Conservation (phyloP, 2,888 invertebrate species). For the Phoenoteleia sp. region DNA sequence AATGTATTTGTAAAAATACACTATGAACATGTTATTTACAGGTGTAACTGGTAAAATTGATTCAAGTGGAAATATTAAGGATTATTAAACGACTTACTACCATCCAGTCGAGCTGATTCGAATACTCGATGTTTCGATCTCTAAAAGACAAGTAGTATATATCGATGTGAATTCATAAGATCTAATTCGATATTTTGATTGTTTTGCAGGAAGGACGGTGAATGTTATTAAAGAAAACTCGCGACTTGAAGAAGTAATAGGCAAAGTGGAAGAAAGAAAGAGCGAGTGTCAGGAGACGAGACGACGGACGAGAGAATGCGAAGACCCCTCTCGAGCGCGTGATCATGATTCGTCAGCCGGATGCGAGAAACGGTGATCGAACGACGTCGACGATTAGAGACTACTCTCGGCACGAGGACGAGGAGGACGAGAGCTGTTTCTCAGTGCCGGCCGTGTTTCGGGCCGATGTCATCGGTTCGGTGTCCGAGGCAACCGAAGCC, state of each 20-base stretch:
- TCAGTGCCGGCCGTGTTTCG: conserved; percentile 58
- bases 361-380: conserved; percentile 82
- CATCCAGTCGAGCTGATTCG: too few species aligned
- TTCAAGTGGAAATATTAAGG: too few species aligned
- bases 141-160: too few species aligned
- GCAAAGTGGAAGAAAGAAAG: not conserved
- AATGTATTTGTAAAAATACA: too few species aligned
- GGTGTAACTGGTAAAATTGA: too few species aligned
- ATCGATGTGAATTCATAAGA: too few species aligned
- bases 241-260: conserved; percentile 79
- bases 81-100: too few species aligned
- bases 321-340: conserved; percentile 81
- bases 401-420: conserved; percentile 70
- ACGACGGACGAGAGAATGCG: conserved; percentile 82
- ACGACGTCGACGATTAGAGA: conserved; percentile 82
- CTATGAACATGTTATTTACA: too few species aligned
- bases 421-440: conserved; percentile 72
- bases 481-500: conserved; percentile 22
- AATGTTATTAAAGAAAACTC: too few species aligned
- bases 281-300: conserved; percentile 77
- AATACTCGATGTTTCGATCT: too few species aligned
- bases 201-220: too few species aligned
- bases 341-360: conserved; percentile 85
- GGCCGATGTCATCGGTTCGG: conserved; percentile 35
- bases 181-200: too few species aligned